Evolutionary conservation across 2,113 vertebrate genomes (phyloP).

Genomic region (Brachyhypopomus occidentalis): DNA sequence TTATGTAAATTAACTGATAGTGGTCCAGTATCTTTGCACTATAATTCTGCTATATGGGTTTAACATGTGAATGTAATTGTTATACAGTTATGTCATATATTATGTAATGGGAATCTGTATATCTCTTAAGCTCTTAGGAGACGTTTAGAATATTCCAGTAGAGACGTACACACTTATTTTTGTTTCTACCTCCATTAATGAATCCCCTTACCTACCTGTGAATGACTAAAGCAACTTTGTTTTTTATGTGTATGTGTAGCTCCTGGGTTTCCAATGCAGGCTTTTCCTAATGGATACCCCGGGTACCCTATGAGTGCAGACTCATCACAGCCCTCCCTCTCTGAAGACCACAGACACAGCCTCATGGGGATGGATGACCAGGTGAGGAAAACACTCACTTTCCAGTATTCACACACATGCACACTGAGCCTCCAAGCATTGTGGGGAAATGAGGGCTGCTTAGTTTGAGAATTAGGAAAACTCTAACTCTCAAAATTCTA

Average conservation of each 20-base stretch:
- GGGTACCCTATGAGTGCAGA: slow-evolving; percentile 86
- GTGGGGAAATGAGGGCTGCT: background rate
- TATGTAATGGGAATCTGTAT: too few relatives aligned
- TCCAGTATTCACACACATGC: background rate
- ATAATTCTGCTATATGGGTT: too few relatives aligned
- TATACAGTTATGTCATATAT: too few relatives aligned
- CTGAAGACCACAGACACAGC: slow-evolving; percentile 88
- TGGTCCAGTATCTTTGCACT: background rate
- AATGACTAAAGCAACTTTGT: background rate
- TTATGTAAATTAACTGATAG: background rate
- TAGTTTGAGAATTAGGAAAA: too few relatives aligned
- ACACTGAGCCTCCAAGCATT: background rate
- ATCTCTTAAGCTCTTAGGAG: too few relatives aligned
- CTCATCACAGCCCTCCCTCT: slow-evolving; percentile 83
- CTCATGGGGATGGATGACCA: slow-evolving; percentile 92
- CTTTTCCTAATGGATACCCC: slow-evolving; percentile 92
- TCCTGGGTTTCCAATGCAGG: slow-evolving; percentile 85
- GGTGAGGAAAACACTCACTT: slow-evolving; percentile 68
- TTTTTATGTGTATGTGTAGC: slow-evolving; percentile 65
- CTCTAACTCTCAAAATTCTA: too few relatives aligned
- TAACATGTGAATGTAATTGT: too few relatives aligned
- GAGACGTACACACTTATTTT: too few relatives aligned
- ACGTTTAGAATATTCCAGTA: too few relatives aligned
- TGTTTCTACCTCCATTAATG: background rate
- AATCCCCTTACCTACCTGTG: background rate